These are phyloP conservation scores for Mus spretus DNA, from an alignment of 2,797 vertebrate species.

Conservation along the genomic window DNA sequence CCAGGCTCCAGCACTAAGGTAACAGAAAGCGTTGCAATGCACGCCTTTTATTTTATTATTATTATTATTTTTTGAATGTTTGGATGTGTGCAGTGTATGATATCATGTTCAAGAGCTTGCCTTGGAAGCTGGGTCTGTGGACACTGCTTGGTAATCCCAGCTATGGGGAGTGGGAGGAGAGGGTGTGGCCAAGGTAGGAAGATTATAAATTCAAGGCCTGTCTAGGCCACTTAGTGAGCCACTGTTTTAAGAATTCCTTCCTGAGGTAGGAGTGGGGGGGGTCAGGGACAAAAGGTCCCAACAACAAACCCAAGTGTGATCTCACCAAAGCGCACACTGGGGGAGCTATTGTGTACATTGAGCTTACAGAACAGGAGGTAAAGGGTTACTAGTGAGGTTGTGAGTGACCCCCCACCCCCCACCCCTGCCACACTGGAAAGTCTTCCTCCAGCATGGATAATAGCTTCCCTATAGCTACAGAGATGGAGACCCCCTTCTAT, in stretches of 20 bases:
- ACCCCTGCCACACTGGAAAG: no score
- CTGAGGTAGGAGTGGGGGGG: neutral
- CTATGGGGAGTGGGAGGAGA: neutral
- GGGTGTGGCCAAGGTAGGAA: neutral
- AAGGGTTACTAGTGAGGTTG: neutral
- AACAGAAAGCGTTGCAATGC: neutral
- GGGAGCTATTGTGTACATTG: neutral
- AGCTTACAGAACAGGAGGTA: neutral
- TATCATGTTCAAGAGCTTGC: neutral
- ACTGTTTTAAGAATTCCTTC: neutral
- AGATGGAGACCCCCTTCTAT: neutral
- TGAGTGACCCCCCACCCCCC: neutral
- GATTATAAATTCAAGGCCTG: neutral
- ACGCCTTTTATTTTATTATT: accelerated
- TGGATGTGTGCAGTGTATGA: neutral
- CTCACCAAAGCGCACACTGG: neutral
- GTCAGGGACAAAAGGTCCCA: neutral
- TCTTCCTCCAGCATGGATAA: neutral
- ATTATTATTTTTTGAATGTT: neutral
- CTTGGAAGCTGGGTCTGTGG: neutral
- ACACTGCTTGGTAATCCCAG: neutral
- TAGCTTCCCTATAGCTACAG: neutral
- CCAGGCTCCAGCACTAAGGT: neutral
- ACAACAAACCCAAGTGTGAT: neutral
- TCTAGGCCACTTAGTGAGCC: neutral